Evolutionary conservation across 2,113 vertebrate species (phyloP), one percentile per base, ranked within the genome.

Genomic region (Oriolus oriolus): DNA sequence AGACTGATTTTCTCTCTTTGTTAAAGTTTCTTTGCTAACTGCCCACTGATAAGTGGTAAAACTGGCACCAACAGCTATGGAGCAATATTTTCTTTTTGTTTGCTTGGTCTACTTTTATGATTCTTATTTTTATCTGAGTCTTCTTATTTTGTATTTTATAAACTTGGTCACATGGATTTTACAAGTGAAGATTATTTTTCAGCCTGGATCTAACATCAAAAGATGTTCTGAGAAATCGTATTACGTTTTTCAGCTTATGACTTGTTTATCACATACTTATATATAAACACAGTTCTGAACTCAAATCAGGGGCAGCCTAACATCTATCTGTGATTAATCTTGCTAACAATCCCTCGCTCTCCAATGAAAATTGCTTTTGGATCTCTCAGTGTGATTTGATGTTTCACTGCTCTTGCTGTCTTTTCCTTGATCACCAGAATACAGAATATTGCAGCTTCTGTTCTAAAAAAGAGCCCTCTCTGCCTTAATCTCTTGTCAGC

Each of bases 301-400:
- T 23, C 13, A 84, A 92, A 87, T 76, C 91, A 89, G 66, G 42
- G 63, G 28, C 66, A 93, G 50, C 30, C 63, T 89, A 83, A 89
- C 79, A 93, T 94, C 57, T 92, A 63, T 96, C 96, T 97, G 91
- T 91, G 90, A 92, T 96, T 96, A 94, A 96, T 97, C 96, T 92
- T 37, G n/a, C 44, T 85, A 89, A 94, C 89, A 94, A 96, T 96
- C 92, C 94, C 53, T 91, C 88, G 70, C 23, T 45, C 17, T 26
- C 28, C 64, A 81, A 47, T 41, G 23, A 86, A 97, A 97, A 95
- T 87, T 97, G 63, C 69, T 74, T 81, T 95, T 63, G 76, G 86
- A 94, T 79, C 66, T 95, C 26, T 66, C 73, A 80, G 37, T 39
- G 60, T 94, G 91, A 97, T 96, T 96, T 93, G 28, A 60, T 74